Evolutionary conservation across 2,888 invertebrate genomes (phyloP), one percentile per base, ranked within the genome.

Genomic region (Rhamnusium bicolor): DNA sequence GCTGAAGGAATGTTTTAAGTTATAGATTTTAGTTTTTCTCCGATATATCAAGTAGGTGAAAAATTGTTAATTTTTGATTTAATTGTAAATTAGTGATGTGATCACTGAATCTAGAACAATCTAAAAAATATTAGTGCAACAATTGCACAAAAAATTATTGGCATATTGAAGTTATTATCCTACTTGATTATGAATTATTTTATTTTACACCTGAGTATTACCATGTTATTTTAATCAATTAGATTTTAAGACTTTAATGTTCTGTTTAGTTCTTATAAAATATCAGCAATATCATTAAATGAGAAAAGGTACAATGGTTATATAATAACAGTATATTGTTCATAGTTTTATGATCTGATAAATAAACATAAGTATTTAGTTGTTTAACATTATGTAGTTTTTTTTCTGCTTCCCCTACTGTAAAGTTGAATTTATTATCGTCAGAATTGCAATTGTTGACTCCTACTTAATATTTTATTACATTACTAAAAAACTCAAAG

Each of bases 281-380:
- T 6, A 58, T 3, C 58, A 32, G 58, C 27, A 58, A 58, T 29
- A 58, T 19, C 32, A 21, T 12, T 24, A 0, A 53, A 14, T 10
- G 40, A 51, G 51, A 54, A 51, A 40, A 16, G 54, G 40, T 51
- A 66, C 66, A 54, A 61, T 46, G 21, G 46, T 61, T 61, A 61
- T 61, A 21, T 61, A 46, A 27, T 24, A 46, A 46, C 40, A 40
- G 46, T 14, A 24, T 27, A 65, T 67, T 67, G 56, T 67, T 54
- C 27, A 54, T 67, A 67, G 29, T 5, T 24, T 61, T 67, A 67
- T 53, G 67, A 67, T 67, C 67, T 67, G 67, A 67, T 56, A 32
- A 54, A 56, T 67, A 56, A 54, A 51, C 27, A 24, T 29, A 49
- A 67, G 56, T 16, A 40, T 56, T 46, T 67, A 67, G 54, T 61